A percentile compares a stretch with the other conserved stretches of the same genome.
Conservation (phyloP, 2,888 invertebrate genomes). For the Congeria kusceri region DNA sequence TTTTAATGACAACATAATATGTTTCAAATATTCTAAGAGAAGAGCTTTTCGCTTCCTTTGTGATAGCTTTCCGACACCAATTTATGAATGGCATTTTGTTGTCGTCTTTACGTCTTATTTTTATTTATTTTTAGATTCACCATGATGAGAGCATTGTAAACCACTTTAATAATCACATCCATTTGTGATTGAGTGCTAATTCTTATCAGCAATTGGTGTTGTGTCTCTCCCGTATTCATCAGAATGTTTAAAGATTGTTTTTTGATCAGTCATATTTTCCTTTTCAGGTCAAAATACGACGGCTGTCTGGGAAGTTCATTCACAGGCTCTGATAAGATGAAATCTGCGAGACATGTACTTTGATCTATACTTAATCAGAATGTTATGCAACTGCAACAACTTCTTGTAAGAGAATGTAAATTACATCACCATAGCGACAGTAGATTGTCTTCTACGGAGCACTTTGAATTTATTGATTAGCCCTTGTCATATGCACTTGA, state of each 20-base stretch:
- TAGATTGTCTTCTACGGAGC: conserved; percentile 40
- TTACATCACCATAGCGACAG: too few relatives aligned
- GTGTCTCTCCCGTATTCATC: conserved; percentile 30
- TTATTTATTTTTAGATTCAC: conserved; percentile 27
- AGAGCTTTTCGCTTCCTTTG: conserved; percentile 18
- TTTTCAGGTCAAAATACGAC: conserved; percentile 47
- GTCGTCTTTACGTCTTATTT: conserved; percentile 15
- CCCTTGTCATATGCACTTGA: too few relatives aligned
- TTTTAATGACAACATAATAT: conserved; percentile 32
- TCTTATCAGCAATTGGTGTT: conserved; percentile 37
- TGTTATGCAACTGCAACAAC: too few relatives aligned
- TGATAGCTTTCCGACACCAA: conserved; percentile 36
- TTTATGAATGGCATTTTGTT: conserved; percentile 22
- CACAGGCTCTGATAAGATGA: conserved; percentile 47
- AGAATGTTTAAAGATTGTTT: conserved; percentile 45
- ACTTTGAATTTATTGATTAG: too few relatives aligned
- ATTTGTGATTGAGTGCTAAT: conserved; percentile 32
- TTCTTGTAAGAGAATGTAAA: too few relatives aligned
- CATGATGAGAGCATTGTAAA: conserved; percentile 34
- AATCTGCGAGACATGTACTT: too few relatives aligned
- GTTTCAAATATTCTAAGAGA: conserved; percentile 33
- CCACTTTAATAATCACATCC: conserved; percentile 38
- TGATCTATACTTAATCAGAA: too few relatives aligned
- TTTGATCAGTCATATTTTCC: conserved; percentile 44
- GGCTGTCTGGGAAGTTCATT: conserved; percentile 33